These are phyloP conservation scores for Leucoma salicis DNA, from an alignment of 2,888 invertebrate genomes.

Conservation along the genomic window DNA sequence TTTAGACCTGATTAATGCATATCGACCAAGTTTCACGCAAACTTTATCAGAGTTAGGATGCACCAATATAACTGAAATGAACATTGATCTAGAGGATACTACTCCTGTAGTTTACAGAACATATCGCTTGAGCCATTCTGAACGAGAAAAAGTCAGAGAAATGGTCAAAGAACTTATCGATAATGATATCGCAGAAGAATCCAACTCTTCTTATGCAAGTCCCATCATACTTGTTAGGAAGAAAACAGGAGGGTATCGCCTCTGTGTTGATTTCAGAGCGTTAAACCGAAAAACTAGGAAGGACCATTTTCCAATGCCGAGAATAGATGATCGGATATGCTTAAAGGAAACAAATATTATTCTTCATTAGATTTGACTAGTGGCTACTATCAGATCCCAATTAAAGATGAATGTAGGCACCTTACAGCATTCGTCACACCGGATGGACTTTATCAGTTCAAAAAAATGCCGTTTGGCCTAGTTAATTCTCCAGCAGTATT, in stretches of 20 bases:
- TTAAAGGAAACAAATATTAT: background rate
- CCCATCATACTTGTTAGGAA: background rate
- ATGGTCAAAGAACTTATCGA: no score
- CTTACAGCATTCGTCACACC: slow-evolving; percentile 1
- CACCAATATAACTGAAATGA: no score
- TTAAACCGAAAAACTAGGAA: background rate
- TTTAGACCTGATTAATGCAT: no score
- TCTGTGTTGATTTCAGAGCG: background rate
- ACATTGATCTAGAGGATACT: no score
- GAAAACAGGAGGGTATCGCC: background rate
- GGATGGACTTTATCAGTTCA: background rate
- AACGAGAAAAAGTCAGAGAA: no score
- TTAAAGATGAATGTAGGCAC: background rate
- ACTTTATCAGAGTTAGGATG: no score
- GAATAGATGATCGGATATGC: background rate
- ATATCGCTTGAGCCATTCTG: no score
- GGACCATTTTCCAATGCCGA: background rate
- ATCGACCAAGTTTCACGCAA: no score
- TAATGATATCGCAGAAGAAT: no score
- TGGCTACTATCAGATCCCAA: background rate
- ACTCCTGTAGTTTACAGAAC: no score
- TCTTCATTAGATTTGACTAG: background rate
- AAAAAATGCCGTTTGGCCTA: background rate
- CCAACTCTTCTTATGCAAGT: no score
- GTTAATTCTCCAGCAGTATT: background rate